These are phyloP conservation scores for Oncorhynchus masou DNA, from an alignment of 2,113 vertebrate genomes.

Conservation along the genomic window DNA sequence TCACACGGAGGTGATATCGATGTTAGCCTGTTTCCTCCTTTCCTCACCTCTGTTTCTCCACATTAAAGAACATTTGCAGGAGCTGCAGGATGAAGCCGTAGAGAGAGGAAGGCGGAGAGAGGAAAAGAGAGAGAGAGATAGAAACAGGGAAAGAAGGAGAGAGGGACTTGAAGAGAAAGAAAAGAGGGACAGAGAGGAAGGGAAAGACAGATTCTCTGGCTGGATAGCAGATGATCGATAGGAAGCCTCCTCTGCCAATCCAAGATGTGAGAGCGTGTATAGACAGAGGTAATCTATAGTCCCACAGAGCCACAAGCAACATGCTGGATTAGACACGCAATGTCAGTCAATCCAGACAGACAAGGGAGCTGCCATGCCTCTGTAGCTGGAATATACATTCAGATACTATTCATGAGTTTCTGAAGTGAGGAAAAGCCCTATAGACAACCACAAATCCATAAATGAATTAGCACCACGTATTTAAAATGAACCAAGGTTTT, in stretches of 20 bases:
- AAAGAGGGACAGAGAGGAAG: not conserved
- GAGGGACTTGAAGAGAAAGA: no score
- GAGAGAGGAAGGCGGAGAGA: not conserved
- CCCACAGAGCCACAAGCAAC: not conserved
- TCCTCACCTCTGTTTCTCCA: not conserved
- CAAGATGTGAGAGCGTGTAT: slow-evolving; percentile 2
- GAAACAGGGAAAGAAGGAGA: no score
- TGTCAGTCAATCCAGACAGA: no score
- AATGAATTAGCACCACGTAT: not conserved
- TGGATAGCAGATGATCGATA: slow-evolving; percentile 10
- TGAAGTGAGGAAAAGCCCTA: not conserved
- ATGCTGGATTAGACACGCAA: not conserved
- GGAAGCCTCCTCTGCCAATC: not conserved
- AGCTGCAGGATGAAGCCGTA: not conserved
- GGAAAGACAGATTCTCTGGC: not conserved
- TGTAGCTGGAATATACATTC: no score
- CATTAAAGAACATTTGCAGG: not conserved
- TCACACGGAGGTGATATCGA: not conserved
- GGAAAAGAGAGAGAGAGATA: not conserved
- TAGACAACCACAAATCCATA: no score
- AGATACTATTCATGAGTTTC: no score
- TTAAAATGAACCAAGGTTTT: not conserved
- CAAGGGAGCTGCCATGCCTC: no score
- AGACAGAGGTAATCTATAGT: slow-evolving; percentile 4
- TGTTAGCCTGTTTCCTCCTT: not conserved